A percentile compares a stretch with the other conserved stretches of the same genome.
Conservation (phyloP, 2,113 vertebrate species). For the Loxodonta africana region DNA sequence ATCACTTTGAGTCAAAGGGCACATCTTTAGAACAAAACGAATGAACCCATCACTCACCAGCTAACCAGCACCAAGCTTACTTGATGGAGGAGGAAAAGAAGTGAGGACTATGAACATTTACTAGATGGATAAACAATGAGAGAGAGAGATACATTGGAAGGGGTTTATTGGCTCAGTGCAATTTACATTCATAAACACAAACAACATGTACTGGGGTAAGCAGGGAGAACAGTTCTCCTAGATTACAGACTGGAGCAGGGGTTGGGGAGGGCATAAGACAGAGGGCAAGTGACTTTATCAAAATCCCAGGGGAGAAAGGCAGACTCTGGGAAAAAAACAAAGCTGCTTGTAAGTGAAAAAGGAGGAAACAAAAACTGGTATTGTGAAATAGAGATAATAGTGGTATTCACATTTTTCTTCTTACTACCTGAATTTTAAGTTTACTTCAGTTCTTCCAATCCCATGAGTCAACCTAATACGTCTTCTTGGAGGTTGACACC, state of each 20-base stretch:
- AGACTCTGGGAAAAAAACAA: constrained; percentile 1
- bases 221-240: background rate
- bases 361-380: rapidly evolving
- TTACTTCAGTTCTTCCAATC: background rate
- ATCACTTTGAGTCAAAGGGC: background rate
- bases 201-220: background rate
- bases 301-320: background rate
- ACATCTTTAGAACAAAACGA: background rate
- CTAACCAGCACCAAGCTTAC: background rate
- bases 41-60: rapidly evolving
- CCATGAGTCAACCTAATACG: background rate
- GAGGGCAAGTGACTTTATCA: background rate
- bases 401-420: background rate
- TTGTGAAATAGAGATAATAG: background rate
- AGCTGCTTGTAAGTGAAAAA: background rate
- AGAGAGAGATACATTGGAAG: background rate
- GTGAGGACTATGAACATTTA: background rate
- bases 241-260: rapidly evolving
- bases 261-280: background rate
- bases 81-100: background rate
- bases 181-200: background rate
- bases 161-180: background rate
- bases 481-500: constrained; percentile 27
- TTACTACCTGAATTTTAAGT: background rate
- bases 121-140: rapidly evolving